phyloP scores from a whole-genome alignment of 2,113 vertebrate species.

The Ceyx melanurus region DNA sequence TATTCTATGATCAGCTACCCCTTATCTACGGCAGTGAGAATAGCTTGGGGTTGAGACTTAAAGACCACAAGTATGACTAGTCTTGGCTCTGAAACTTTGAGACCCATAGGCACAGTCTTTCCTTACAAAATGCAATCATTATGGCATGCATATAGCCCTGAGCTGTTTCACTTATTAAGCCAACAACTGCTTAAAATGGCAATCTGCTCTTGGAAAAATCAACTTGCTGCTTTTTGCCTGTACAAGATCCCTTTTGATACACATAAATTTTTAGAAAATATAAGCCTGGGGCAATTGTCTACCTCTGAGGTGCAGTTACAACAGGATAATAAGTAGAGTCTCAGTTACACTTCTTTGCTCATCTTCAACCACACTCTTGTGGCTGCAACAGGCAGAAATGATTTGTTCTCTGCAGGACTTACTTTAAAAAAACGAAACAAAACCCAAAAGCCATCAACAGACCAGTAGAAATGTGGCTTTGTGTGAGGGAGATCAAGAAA shows the following conservation, averaged over 20 bases:
- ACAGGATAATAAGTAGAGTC: not conserved
- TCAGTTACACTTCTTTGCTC: not conserved
- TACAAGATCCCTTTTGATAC: slow-evolving; percentile 63
- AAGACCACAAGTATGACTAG: slow-evolving; percentile 60
- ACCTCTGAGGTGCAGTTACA: slow-evolving; percentile 34
- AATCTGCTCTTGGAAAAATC: slow-evolving; percentile 62
- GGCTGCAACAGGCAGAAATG: not conserved
- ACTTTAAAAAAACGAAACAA: not conserved
- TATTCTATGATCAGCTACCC: slow-evolving; percentile 41
- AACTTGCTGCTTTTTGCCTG: slow-evolving; percentile 64
- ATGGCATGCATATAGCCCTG: slow-evolving; percentile 56
- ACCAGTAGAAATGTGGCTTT: not conserved
- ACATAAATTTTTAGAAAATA: slow-evolving; percentile 46
- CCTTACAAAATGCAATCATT: slow-evolving; percentile 65
- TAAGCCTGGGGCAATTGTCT: slow-evolving; percentile 44
- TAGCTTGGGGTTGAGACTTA: slow-evolving; percentile 34
- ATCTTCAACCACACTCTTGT: not conserved
- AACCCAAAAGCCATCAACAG: not conserved
- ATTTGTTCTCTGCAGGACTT: not conserved
- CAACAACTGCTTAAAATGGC: slow-evolving; percentile 67
- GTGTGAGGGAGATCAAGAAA: not conserved
- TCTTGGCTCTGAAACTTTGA: slow-evolving; percentile 56
- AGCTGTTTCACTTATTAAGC: slow-evolving; percentile 68
- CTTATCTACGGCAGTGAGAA: slow-evolving; percentile 44
- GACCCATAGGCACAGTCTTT: slow-evolving; percentile 56